Base-by-base conservation (phyloP, 2,113 vertebrate genomes). In the Vulpes lagopus region DNA sequence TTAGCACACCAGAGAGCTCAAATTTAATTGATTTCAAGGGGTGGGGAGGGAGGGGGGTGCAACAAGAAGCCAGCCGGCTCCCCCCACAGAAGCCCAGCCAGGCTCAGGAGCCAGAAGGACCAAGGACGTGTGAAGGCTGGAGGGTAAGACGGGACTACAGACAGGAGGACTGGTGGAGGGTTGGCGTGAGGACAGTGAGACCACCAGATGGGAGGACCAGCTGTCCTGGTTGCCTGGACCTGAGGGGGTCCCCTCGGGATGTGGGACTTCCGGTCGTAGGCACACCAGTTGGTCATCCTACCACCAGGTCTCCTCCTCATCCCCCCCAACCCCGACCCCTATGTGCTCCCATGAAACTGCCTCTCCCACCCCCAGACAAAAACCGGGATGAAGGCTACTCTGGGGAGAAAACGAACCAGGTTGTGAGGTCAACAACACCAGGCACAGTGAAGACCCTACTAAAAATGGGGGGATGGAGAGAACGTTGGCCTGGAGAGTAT, bases 311-410 rank as follows among this genome's bases (percentile, higher is more conserved):
- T 57, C 43, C 8, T 65, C 74, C 23, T 38, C 22, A 15, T 7
- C 0, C 5, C n/a, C 57, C 15, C 0, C 43, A 43, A 9, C 12
- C 19, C 51, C 22, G 10, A 11, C 35, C 9, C 23, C 25, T 6
- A 8, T 10, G 16, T 32, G 30, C 27, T 7, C 25, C 11, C 15
- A 2, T 1, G 30, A 71, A 23, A 19, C 16, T n/a, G 2, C 38
- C 38, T 15, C 62, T 55, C 19, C 23, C 2, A 0, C 53, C 35
- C 27, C 30, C 6, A 2, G 16, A 62, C 73, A 51, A 30, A 86
- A 55, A 23, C 27, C 1, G 55, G 16, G 27, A 51, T 20, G 2
- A 59, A 11, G 32, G 30, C 43, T 35, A 17, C 30, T 38, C 27
- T 9, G 16, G 27, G 67, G 16, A 49, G 10, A 86, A 38, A 92